Percentiles rank a stretch among this genome's conserved stretches.
phyloP scores from a whole-genome alignment of 2,113 vertebrate species.

The Chinchilla lanigera region DNA sequence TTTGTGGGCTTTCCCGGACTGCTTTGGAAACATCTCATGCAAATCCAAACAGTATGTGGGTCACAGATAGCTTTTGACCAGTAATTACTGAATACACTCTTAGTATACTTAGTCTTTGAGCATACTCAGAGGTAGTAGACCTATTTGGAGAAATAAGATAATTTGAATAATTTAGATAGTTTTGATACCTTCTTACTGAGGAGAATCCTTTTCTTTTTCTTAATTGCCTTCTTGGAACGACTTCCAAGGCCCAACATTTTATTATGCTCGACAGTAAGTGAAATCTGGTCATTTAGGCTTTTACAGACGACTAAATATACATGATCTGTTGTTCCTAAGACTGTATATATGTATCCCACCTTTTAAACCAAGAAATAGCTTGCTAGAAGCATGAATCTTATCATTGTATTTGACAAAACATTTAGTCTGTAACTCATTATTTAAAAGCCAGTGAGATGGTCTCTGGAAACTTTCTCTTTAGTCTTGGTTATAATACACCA shows the following conservation, averaged over 20 bases:
- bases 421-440: slow-evolving; percentile 65
- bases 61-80: slow-evolving; percentile 81
- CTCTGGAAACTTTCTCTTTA: slow-evolving; percentile 74
- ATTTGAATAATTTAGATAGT: slow-evolving; percentile 51
- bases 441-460: slow-evolving; percentile 67
- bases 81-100: slow-evolving; percentile 80
- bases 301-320: slow-evolving; percentile 52
- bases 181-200: background rate
- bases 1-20: slow-evolving; percentile 84
- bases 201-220: slow-evolving; percentile 44
- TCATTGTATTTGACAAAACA: slow-evolving; percentile 69
- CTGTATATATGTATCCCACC: background rate
- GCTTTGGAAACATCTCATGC: slow-evolving; percentile 84
- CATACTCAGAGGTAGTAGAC: slow-evolving; percentile 66
- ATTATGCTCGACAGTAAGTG: slow-evolving; percentile 11
- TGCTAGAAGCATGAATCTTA: slow-evolving; percentile 62
- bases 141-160: slow-evolving; percentile 67
- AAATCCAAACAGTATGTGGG: slow-evolving; percentile 86
- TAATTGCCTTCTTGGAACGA: slow-evolving; percentile 50
- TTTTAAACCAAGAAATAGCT: slow-evolving; percentile 68
- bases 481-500: slow-evolving; percentile 69
- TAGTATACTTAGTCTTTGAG: slow-evolving; percentile 64
- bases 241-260: slow-evolving; percentile 49
- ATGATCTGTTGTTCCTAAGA: slow-evolving; percentile 28
- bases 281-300: slow-evolving; percentile 43